These are phyloP conservation scores for Rhea americana DNA, from an alignment of 2,113 vertebrate genomes.

Conservation along the genomic window DNA sequence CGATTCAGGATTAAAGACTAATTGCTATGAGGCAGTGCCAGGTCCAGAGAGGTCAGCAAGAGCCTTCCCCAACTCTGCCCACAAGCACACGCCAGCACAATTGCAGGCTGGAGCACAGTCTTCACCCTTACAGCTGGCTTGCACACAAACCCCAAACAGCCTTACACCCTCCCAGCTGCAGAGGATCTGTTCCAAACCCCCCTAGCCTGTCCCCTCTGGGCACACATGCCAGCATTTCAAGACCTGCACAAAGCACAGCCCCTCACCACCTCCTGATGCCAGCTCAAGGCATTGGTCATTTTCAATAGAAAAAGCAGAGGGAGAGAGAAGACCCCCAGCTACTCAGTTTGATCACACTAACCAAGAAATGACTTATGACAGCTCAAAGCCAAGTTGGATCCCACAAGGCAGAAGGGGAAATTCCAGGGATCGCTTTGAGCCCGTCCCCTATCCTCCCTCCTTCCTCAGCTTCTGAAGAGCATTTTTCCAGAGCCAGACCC, in stretches of 20 bases:
- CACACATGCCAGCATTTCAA: not conserved
- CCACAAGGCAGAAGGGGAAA: not conserved
- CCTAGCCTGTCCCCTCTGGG: fast-evolving
- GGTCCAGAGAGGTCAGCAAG: not conserved
- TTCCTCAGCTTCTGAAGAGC: conserved; percentile 10
- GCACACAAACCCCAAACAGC: not conserved
- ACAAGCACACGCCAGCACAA: not conserved
- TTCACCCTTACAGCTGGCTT: not conserved
- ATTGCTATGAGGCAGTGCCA: not conserved
- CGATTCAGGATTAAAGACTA: not conserved
- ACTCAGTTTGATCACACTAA: fast-evolving
- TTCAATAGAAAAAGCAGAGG: not conserved
- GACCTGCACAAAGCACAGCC: not conserved
- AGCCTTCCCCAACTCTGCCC: not conserved
- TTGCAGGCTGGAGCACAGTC: fast-evolving
- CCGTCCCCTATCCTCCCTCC: not conserved
- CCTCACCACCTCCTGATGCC: fast-evolving
- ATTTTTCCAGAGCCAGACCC: conserved; percentile 33
- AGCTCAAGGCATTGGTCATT: fast-evolving
- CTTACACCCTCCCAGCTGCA: fast-evolving
- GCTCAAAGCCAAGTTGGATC: not conserved
- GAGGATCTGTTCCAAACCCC: not conserved
- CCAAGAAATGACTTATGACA: not conserved
- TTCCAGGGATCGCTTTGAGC: conserved; percentile 16
- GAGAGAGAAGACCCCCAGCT: not conserved